These are phyloP conservation scores for Rhingia rostrata DNA, from an alignment of 2,888 invertebrate species.

Conservation along the genomic window DNA sequence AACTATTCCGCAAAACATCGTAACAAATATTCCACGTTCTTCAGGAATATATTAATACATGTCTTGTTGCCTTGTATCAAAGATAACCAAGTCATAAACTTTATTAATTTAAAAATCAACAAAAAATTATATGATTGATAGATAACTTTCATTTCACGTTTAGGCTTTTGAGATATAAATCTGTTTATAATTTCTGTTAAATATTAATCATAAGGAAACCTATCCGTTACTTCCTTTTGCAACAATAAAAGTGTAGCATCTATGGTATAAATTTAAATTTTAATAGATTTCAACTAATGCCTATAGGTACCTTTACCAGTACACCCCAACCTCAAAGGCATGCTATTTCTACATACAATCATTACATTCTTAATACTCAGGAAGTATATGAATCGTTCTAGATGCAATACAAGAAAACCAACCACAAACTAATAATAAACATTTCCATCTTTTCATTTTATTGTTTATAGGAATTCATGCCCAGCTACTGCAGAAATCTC, in stretches of 20 bases:
- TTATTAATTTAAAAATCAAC: no score
- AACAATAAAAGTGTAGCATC: slow-evolving; percentile 32
- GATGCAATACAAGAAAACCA: slow-evolving; percentile 45
- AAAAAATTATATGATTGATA: no score
- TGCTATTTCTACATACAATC: slow-evolving; percentile 1
- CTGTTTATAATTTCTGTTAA: no score
- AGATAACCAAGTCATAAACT: no score
- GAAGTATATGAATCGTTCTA: slow-evolving; percentile 62
- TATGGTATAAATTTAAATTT: slow-evolving; percentile 46
- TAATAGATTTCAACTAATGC: slow-evolving; percentile 19
- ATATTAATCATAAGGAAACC: neutral
- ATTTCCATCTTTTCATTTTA: slow-evolving; percentile 68
- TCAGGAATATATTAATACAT: no score
- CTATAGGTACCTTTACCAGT: neutral
- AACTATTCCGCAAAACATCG: no score
- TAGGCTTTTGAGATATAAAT: no score
- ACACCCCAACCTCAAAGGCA: neutral
- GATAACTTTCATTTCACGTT: no score
- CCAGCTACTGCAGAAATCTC: slow-evolving; percentile 52
- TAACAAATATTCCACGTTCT: no score
- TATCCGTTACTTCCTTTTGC: slow-evolving; percentile 4
- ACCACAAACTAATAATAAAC: slow-evolving; percentile 71
- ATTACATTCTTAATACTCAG: slow-evolving; percentile 46
- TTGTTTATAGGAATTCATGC: slow-evolving; percentile 67
- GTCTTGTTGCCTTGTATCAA: no score